Evolutionary conservation across 1,140 invertebrate species (phyloP), one percentile per base, ranked within the genome.

Genomic region (Harpegnathos saltator): DNA sequence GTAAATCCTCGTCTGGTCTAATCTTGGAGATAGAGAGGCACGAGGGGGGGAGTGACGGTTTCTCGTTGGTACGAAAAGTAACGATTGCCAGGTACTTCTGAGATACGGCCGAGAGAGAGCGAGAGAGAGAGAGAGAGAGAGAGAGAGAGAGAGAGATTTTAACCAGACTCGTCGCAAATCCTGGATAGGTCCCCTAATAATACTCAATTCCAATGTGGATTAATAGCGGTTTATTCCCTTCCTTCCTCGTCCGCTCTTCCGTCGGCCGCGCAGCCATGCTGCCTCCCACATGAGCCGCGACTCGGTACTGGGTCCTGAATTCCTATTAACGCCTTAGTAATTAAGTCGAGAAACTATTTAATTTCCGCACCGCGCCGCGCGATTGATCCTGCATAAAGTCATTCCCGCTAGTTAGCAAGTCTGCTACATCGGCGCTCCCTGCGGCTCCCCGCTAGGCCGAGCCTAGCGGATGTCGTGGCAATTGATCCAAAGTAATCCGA

Each of bases 141-240:
- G n/a, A n/a, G n/a, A n/a, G n/a, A n/a, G n/a, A n/a, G n/a, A 84
- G 88, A 91, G 91, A 91, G 92, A 92, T 92, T 94, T 93, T 91
- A 94, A 93, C 93, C 91, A 91, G 92, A 92, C 90, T 90, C 81
- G 85, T 90, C 89, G 84, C 89, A 93, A 94, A 94, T 94, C 93
- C 93, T 84, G 82, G 86, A 86, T 93, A 91, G 90, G 91, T 92
- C 90, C 93, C 90, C 91, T 92, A 93, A 93, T 94, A 94, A 94
- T 93, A 94, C 93, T 93, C 93, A 94, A 94, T 94, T 93, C 91
- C 93, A 90, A 92, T 94, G 90, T 93, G 93, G 94, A 94, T 94
- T 94, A 94, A 94, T 94, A 93, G 91, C 80, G 91, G 91, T 93
- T 94, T 93, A 94, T 91, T 91, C 90, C 89, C 90, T 86, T 88